These are phyloP conservation scores for Caiman crocodilus DNA, from an alignment of 2,797 vertebrate genomes.

Conservation along the genomic window DNA sequence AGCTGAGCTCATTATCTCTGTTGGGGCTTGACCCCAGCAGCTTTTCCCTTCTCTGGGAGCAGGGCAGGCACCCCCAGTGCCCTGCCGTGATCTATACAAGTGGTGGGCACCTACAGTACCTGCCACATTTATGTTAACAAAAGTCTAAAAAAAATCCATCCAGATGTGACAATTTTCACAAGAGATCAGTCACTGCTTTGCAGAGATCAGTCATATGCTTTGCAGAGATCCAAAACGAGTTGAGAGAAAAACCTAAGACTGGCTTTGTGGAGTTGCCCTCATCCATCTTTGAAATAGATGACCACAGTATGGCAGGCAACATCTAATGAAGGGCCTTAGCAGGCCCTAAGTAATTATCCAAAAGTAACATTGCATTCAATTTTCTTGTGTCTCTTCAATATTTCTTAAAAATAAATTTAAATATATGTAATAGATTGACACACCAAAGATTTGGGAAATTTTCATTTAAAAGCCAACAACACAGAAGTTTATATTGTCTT, in stretches of 20 bases:
- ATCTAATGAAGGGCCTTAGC: background rate
- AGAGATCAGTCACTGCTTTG: background rate
- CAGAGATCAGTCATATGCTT: background rate
- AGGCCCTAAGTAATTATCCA: background rate
- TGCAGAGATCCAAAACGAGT: background rate
- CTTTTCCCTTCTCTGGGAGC: too few species aligned
- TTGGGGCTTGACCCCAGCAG: too few species aligned
- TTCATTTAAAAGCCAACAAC: background rate
- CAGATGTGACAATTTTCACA: background rate
- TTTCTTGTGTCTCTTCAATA: background rate
- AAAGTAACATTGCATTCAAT: background rate
- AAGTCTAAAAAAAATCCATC: background rate
- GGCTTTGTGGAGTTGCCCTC: background rate
- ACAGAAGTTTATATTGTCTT: background rate
- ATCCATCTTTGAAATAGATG: background rate
- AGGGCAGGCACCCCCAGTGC: too few species aligned
- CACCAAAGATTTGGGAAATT: background rate
- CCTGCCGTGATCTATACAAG: too few species aligned
- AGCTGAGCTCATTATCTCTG: too few species aligned
- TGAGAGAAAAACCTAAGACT: background rate
- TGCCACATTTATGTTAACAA: background rate
- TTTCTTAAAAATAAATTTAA: background rate
- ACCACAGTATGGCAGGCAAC: background rate
- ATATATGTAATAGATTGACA: background rate
- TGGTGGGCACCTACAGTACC: too few species aligned